Evolutionary conservation across 2,888 invertebrate species (phyloP).

Genomic region (Nasonia oneida): DNA sequence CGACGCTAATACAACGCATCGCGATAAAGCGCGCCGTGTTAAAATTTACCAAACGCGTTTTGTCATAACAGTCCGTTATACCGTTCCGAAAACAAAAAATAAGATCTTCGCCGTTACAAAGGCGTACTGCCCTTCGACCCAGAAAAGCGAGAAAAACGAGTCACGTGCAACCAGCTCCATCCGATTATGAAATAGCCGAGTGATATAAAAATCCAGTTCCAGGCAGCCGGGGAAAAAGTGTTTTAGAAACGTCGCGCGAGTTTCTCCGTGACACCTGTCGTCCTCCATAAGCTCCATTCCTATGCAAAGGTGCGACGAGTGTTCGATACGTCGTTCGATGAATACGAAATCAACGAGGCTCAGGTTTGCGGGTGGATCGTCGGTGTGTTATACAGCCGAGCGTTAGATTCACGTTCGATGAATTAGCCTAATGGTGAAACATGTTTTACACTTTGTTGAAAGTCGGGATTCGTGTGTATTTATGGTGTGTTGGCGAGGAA

Average conservation of each 20-base stretch:
- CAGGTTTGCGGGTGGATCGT: neutral
- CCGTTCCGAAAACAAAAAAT: neutral
- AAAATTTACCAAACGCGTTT: neutral
- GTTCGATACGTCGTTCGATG: neutral
- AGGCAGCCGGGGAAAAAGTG: neutral
- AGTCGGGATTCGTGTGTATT: neutral
- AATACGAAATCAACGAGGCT: neutral
- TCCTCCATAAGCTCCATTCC: neutral
- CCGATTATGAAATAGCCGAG: neutral
- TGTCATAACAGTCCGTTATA: neutral
- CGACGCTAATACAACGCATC: neutral
- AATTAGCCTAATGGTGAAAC: slow-evolving; percentile 5
- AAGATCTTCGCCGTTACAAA: neutral
- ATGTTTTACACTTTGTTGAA: neutral
- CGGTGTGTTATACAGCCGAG: neutral
- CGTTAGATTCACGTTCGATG: slow-evolving; percentile 9
- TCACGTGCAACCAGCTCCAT: neutral
- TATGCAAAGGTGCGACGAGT: neutral
- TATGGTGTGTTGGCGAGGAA: neutral
- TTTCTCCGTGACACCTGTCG: slow-evolving; percentile 17
- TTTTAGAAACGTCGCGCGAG: slow-evolving; percentile 2
- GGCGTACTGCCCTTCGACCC: neutral
- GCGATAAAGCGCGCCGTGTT: neutral
- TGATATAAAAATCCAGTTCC: slow-evolving; percentile 16
- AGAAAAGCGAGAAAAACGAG: neutral